Evolutionary conservation across 2,797 vertebrate species (phyloP).

Genomic region (Meriones psammophilus): DNA sequence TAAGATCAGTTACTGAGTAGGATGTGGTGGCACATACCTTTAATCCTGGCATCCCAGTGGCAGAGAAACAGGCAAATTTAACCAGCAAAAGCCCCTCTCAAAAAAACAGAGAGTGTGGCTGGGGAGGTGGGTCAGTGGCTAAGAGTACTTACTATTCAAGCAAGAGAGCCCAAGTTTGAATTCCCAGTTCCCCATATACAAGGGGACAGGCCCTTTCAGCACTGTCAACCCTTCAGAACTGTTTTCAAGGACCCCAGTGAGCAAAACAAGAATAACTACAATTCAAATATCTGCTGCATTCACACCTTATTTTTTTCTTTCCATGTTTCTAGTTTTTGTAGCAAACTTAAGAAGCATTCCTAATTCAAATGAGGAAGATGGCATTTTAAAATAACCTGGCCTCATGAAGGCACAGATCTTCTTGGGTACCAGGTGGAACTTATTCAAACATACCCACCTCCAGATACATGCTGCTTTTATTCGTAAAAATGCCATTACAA

Average conservation of each 20-base stretch:
- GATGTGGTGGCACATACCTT: background rate
- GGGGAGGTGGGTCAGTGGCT: background rate
- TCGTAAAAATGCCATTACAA: slow-evolving; percentile 10
- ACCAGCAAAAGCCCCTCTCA: background rate
- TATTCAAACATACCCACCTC: background rate
- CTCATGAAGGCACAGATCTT: background rate
- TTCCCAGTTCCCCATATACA: background rate
- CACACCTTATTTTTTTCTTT: background rate
- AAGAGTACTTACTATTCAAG: too few species aligned
- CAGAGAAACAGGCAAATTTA: background rate
- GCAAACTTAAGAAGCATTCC: background rate
- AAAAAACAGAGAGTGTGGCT: background rate
- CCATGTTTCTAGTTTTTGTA: slow-evolving; percentile 26
- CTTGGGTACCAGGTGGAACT: background rate
- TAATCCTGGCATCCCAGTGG: background rate
- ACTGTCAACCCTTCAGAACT: background rate
- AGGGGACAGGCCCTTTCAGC: background rate
- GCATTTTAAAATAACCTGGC: background rate
- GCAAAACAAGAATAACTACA: background rate
- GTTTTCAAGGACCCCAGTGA: background rate
- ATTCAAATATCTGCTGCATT: background rate
- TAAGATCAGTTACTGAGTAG: background rate
- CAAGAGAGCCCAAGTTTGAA: background rate
- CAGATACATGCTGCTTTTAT: slow-evolving; percentile 11
- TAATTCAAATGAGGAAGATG: slow-evolving; percentile 17